A percentile compares a stretch with the other conserved stretches of the same genome.
Evolutionary conservation across 1,140 invertebrate species (phyloP).

Genomic region (Drosophila sp.): DNA sequence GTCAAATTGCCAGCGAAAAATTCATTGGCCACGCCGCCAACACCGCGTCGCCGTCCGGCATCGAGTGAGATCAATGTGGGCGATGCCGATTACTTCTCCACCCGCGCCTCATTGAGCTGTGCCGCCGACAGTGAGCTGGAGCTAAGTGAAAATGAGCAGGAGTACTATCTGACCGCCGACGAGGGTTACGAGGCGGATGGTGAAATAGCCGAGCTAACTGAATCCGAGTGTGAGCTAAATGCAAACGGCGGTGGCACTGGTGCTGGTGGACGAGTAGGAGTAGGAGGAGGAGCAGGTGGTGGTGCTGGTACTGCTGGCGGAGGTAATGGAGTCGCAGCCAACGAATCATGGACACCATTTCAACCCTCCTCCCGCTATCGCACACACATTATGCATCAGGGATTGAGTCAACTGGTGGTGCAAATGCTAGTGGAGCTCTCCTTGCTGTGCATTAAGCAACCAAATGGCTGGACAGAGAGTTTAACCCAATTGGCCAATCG

Average conservation of each 20-base stretch:
- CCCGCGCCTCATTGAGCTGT: constrained; percentile 67
- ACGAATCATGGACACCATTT: constrained; percentile 72
- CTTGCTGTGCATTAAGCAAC: constrained; percentile 65
- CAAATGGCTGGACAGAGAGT: constrained; percentile 71
- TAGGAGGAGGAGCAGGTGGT: not conserved
- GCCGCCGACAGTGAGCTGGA: constrained; percentile 78
- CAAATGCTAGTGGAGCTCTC: constrained; percentile 78
- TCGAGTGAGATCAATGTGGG: constrained; percentile 60
- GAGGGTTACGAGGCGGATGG: constrained; percentile 82
- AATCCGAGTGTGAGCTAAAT: constrained; percentile 64
- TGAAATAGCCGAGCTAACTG: constrained; percentile 71
- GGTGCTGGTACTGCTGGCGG: not conserved
- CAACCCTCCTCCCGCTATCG: constrained; percentile 76
- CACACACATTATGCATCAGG: constrained; percentile 73
- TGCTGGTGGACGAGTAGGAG: not conserved
- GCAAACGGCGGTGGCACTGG: constrained; percentile 3
- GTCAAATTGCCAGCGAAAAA: constrained; percentile 69
- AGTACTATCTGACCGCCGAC: constrained; percentile 75
- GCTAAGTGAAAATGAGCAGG: constrained; percentile 75
- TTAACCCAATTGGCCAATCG: constrained; percentile 74
- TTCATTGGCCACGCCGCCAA: constrained; percentile 61
- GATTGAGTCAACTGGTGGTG: constrained; percentile 74
- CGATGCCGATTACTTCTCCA: constrained; percentile 75
- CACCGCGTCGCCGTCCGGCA: constrained; percentile 41
- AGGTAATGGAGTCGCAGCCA: constrained; percentile 20